Base-by-base conservation (phyloP, 64 coral and sea anemone genomes). In the Dendronephthya gigantea region DNA sequence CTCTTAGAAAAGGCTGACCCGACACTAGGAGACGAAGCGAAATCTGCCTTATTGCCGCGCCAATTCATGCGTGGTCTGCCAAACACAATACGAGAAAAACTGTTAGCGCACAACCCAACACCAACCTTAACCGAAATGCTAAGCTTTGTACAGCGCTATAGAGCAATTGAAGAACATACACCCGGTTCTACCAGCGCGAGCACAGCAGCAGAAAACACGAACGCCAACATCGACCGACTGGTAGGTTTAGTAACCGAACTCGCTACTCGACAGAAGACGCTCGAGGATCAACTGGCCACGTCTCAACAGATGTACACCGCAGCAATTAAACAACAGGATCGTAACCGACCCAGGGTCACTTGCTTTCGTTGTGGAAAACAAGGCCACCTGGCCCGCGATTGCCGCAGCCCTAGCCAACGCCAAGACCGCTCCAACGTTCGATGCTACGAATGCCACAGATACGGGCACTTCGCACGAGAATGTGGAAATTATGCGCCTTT, bases 401-500 rank as follows among this genome's bases (percentile, higher is more conserved):
- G 2, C 14, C 58, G 58, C 58, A 66, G 58, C 22, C 22, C 29
- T 6, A 66, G 29, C 58, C 58, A 66, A 66, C 58, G 58, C 3
- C 58, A 66, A 66, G 58, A 66, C 58, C 58, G 58, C 22, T 22
- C 58, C 19, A 66, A 66, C 14, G 58, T 66, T 17, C 58, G 14
- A 22, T 66, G 58, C 29, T 66, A 66, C 29, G 14, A 66, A 2
- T 66, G 58, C 58, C 58, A 66, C 2, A 66, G 58, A 66, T 66
- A 66, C 22, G 58, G 58, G 14, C 58, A 66, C 14, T 66, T 66
- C 58, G 58, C 58, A 5, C 58, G 58, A 66, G 58, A 66, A 66
- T 66, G 58, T 66, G 58, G 58, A 66, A 66, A 66, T 66, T 66
- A 66, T 30, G 58, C 58, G 29, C 58, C 58, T 66, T 66, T 66